Percentiles rank a stretch among this genome's conserved stretches.
These are phyloP conservation scores for Enteromius thamalakanensis DNA, from an alignment of 2,797 vertebrate genomes.

Conservation along the genomic window DNA sequence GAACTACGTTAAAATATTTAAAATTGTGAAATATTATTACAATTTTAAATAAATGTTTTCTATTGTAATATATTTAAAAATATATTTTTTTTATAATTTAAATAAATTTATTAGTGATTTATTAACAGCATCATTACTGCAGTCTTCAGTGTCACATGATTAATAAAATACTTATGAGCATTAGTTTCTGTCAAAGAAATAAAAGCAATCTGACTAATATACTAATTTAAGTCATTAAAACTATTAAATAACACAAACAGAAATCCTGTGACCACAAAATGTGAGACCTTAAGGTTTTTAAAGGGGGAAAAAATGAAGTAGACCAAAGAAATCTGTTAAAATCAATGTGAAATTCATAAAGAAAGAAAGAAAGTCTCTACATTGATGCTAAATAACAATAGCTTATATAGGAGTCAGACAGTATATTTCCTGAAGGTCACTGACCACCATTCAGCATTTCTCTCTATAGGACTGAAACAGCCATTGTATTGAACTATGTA, in stretches of 20 bases:
- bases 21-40: neutral
- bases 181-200: too few relatives aligned
- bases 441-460: conserved; percentile 18
- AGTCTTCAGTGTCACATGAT: neutral
- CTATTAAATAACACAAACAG: neutral
- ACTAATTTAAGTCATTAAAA: neutral
- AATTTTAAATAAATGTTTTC: neutral
- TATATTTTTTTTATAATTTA: neutral
- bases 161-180: too few relatives aligned
- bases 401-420: conserved; percentile 7
- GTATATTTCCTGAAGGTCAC: conserved; percentile 13
- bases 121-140: neutral
- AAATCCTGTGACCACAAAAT: neutral
- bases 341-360: neutral
- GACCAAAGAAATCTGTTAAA: neutral
- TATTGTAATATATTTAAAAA: neutral
- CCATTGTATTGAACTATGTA: conserved; percentile 61
- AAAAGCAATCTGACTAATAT: too few relatives aligned
- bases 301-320: neutral
- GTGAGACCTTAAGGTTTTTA: neutral
- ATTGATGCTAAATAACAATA: neutral
- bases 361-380: conserved; percentile 10
- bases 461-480: conserved; percentile 24
- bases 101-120: too few relatives aligned
- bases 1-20: neutral